Conservation (phyloP, 2,888 invertebrate genomes). For the Pomacea canaliculata region DNA sequence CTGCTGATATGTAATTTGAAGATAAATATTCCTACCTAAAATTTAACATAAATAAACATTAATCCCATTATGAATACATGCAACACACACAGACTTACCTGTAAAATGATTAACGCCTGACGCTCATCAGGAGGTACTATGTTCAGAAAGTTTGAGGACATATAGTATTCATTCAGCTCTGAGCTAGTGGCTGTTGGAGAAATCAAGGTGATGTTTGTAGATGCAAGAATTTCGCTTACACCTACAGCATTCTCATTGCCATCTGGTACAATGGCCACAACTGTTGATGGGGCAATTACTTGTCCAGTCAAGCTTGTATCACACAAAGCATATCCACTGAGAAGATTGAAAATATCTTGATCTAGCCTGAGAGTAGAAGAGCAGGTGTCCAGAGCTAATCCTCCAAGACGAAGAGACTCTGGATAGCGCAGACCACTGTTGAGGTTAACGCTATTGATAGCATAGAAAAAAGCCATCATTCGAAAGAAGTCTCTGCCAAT, state of each 20-base stretch:
- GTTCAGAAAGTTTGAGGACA: constrained; percentile 58
- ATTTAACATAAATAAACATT: too few species aligned
- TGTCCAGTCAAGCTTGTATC: constrained; percentile 44
- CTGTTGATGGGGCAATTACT: constrained; percentile 54
- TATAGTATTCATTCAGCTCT: constrained; percentile 47
- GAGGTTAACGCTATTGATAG: constrained; percentile 66
- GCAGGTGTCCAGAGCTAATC: constrained; percentile 68
- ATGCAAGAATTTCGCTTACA: constrained; percentile 62
- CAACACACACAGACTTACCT: constrained; percentile 1
- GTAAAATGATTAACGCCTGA: constrained; percentile 33
- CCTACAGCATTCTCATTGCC: constrained; percentile 57
- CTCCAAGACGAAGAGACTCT: constrained; percentile 60
- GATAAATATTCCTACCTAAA: too few species aligned
- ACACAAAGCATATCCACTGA: constrained; percentile 66
- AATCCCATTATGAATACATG: background rate
- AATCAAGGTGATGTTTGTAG: constrained; percentile 51
- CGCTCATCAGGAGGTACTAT: constrained; percentile 64
- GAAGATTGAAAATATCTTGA: constrained; percentile 66
- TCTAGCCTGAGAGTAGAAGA: constrained; percentile 56
- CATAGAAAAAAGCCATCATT: constrained; percentile 69
- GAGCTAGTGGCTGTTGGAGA: constrained; percentile 67
- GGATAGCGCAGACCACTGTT: constrained; percentile 49
- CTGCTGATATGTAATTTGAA: too few species aligned
- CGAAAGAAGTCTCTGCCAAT: constrained; percentile 59
- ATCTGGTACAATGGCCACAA: constrained; percentile 64